Conservation (phyloP, 1,140 invertebrate genomes). For the Orius laevigatus region DNA sequence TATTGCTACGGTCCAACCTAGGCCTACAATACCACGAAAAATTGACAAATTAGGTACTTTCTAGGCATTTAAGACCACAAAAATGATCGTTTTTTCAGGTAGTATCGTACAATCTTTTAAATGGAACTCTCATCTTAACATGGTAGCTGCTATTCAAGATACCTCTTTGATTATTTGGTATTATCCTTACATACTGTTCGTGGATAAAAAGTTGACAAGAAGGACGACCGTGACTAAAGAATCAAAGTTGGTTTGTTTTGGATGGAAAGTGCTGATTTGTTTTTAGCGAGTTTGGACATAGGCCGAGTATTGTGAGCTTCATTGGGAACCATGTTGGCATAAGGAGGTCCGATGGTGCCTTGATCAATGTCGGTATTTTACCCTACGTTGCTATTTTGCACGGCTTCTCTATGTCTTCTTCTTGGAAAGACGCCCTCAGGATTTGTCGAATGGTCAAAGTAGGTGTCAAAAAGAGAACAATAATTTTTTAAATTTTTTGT, state of each 20-base stretch:
- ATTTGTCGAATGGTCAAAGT: slow-evolving; percentile 64
- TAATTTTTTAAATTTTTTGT: slow-evolving; percentile 19
- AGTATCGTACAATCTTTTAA: slow-evolving; percentile 59
- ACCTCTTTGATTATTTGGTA: slow-evolving; percentile 70
- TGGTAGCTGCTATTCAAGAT: slow-evolving; percentile 69
- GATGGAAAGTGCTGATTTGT: slow-evolving; percentile 12
- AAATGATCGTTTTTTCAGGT: slow-evolving; percentile 38
- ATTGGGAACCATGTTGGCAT: slow-evolving; percentile 61
- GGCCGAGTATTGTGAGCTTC: slow-evolving; percentile 58
- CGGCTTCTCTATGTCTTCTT: slow-evolving; percentile 38
- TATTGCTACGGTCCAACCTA: slow-evolving; percentile 48
- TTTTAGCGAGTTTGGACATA: slow-evolving; percentile 59
- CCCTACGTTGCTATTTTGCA: slow-evolving; percentile 50
- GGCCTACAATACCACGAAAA: slow-evolving; percentile 31
- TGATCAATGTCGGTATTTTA: slow-evolving; percentile 43
- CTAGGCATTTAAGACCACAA: no score
- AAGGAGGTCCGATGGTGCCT: slow-evolving; percentile 49
- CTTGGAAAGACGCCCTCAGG: slow-evolving; percentile 60
- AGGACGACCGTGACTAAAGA: slow-evolving; percentile 47
- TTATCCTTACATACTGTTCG: slow-evolving; percentile 56
- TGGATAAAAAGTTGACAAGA: slow-evolving; percentile 54
- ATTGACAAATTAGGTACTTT: slow-evolving; percentile 56
- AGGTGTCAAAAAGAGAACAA: slow-evolving; percentile 17
- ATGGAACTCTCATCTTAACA: slow-evolving; percentile 72
- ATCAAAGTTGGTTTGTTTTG: slow-evolving; percentile 30